Conservation (phyloP, 2,113 vertebrate genomes). For the Mellivora capensis region DNA sequence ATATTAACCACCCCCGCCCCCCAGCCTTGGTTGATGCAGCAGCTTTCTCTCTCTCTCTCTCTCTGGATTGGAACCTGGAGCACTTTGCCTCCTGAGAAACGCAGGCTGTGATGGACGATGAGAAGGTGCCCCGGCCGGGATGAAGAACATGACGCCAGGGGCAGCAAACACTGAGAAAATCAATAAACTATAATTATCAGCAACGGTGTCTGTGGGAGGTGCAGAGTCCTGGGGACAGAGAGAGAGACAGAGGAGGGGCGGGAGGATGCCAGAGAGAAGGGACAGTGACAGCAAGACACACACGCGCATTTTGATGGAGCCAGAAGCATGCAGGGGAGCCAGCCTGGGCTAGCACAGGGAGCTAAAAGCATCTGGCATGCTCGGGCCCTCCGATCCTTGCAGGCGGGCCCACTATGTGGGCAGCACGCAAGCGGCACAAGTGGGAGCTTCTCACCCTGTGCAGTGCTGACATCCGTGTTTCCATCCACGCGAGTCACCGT, state of each 20-base stretch:
- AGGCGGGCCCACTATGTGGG: not conserved
- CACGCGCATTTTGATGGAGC: not conserved
- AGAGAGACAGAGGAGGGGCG: not conserved
- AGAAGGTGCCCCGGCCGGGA: not conserved
- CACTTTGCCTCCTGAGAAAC: not conserved
- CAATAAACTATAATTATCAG: slow-evolving; percentile 54
- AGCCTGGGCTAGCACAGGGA: not conserved
- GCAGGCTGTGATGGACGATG: not conserved
- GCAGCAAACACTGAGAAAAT: not conserved
- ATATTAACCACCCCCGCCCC: too few relatives aligned
- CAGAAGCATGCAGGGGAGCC: not conserved
- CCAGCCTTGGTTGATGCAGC: too few relatives aligned
- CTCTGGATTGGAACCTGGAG: not conserved
- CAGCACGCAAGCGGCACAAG: rapidly evolving
- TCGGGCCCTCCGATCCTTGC: not conserved
- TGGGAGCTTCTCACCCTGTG: not conserved
- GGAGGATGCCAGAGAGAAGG: not conserved
- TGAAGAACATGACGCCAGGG: rapidly evolving
- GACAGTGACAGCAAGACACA: not conserved
- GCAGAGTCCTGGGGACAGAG: not conserved
- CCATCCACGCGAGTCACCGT: not conserved
- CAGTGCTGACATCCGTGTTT: not conserved
- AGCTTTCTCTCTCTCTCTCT: not conserved
- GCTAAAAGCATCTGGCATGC: not conserved
- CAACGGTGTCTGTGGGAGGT: not conserved